These are phyloP conservation scores for Pelosia muscerda DNA, from an alignment of 2,888 invertebrate genomes.

Conservation along the genomic window DNA sequence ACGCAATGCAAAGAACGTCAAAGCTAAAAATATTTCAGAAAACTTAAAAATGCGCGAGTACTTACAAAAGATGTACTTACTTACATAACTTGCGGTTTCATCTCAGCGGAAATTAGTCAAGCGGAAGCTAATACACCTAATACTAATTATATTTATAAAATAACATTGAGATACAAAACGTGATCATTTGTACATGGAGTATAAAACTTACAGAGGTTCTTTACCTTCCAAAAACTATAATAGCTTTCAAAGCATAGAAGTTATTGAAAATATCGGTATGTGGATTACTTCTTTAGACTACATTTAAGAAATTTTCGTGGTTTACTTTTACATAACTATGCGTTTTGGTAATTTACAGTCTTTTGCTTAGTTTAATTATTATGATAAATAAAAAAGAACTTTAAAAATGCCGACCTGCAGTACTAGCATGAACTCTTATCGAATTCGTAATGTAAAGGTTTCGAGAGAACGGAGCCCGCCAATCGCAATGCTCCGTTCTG, in stretches of 20 bases:
- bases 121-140: conserved; percentile 59
- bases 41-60: conserved; percentile 32
- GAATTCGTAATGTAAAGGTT: too few relatives aligned
- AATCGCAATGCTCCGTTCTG: background rate
- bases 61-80: conserved; percentile 33
- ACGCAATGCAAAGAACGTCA: background rate
- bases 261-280: conserved; percentile 15
- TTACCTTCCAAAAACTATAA: conserved; percentile 31
- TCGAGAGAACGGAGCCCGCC: too few relatives aligned
- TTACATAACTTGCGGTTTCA: conserved; percentile 31
- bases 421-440: too few relatives aligned
- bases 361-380: background rate
- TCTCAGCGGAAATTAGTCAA: conserved; percentile 41
- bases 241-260: conserved; percentile 36
- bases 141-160: conserved; percentile 48
- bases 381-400: too few relatives aligned
- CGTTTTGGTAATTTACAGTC: background rate
- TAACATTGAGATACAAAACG: conserved; percentile 55
- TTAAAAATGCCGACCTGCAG: too few relatives aligned
- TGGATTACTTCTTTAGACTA: too few relatives aligned
- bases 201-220: conserved; percentile 31
- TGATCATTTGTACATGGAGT: conserved; percentile 52
- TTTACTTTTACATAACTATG: background rate
- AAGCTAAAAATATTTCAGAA: conserved; percentile 46
- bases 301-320: background rate